A percentile compares a stretch with the other conserved stretches of the same genome.
Conservation (phyloP, 2,888 invertebrate genomes). For the Thera obeliscata region DNA sequence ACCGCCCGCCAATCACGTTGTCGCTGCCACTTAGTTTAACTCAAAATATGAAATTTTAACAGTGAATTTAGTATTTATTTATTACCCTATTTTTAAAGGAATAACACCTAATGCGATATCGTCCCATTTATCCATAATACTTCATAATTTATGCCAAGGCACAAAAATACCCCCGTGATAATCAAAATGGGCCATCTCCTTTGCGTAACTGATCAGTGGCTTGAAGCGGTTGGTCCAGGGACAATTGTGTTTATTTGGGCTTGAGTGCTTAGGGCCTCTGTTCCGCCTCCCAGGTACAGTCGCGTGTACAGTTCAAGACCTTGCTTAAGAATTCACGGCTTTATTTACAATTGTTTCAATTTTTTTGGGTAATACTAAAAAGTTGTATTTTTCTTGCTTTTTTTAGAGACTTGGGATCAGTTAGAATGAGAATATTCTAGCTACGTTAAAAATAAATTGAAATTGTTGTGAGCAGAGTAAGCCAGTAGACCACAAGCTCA, state of each 20-base stretch:
- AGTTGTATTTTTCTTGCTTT: not conserved
- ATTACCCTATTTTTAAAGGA: too few species aligned
- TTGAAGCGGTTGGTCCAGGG: conserved; percentile 30
- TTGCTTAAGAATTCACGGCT: not conserved
- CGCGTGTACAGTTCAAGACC: not conserved
- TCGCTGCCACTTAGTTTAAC: too few species aligned
- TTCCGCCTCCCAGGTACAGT: conserved; percentile 24
- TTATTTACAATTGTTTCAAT: not conserved
- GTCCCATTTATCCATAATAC: too few species aligned
- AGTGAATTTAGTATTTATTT: too few species aligned
- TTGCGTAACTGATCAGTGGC: not conserved
- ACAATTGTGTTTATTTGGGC: conserved; percentile 44
- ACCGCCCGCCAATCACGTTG: too few species aligned
- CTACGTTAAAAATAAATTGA: too few species aligned
- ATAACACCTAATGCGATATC: too few species aligned
- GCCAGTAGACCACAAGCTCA: too few species aligned
- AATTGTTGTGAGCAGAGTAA: too few species aligned
- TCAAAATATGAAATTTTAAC: too few species aligned
- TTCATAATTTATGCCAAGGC: too few species aligned
- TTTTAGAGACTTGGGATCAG: not conserved
- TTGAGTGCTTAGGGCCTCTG: conserved; percentile 42
- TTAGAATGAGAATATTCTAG: too few species aligned
- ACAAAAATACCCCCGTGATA: not conserved
- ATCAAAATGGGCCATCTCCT: not conserved
- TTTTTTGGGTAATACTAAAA: not conserved